phyloP scores from a whole-genome alignment of 2,113 vertebrate species.

The Phaethon lepturus region DNA sequence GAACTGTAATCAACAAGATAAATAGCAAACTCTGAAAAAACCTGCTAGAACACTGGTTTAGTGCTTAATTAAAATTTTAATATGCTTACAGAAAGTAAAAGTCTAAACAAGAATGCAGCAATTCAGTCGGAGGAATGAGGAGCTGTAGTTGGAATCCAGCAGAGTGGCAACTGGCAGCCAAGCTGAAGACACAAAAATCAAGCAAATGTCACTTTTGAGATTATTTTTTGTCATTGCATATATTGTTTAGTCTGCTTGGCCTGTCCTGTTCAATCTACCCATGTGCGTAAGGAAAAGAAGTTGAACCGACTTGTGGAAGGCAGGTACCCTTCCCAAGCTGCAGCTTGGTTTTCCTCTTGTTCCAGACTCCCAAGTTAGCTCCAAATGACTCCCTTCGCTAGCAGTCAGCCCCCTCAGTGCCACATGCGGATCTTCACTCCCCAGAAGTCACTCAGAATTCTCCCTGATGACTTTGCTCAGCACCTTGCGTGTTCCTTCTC shows the following conservation, averaged over 20 bases:
- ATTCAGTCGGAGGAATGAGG: neutral
- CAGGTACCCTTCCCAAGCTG: neutral
- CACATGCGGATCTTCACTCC: neutral
- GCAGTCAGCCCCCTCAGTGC: neutral
- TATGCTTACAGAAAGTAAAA: neutral
- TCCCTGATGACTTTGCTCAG: neutral
- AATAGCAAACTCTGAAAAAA: neutral
- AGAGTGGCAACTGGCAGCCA: neutral
- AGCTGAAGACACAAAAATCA: neutral
- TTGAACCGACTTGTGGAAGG: neutral
- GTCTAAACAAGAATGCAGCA: neutral
- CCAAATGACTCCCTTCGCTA: neutral
- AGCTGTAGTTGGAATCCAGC: neutral
- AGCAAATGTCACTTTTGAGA: neutral
- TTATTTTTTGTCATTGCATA: neutral
- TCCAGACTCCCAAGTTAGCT: neutral
- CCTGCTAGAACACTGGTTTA: neutral
- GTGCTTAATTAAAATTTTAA: constrained; percentile 11
- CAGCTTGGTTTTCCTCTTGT: neutral
- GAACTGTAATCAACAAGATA: neutral
- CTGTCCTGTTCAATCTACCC: neutral
- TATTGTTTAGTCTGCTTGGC: neutral
- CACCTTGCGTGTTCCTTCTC: neutral
- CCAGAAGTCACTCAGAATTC: neutral
- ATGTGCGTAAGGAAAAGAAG: neutral